Evolutionary conservation across 2,888 invertebrate species (phyloP).

Genomic region (Mythimna vitellina): DNA sequence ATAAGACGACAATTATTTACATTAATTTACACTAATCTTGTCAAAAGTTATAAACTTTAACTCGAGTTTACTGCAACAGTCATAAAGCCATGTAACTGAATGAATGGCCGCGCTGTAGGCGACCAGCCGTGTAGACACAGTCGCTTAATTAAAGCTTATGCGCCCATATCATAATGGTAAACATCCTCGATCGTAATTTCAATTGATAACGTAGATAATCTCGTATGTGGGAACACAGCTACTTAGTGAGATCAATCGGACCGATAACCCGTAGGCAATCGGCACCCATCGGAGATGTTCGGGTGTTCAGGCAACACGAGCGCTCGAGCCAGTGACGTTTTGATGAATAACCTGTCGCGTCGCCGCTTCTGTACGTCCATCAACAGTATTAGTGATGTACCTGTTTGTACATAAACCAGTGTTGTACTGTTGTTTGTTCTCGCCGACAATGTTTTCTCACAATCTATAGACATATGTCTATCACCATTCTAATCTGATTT

Average conservation of each 20-base stretch:
- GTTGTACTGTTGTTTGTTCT: slow-evolving; percentile 50
- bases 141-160: slow-evolving; percentile 53
- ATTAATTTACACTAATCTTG: slow-evolving; percentile 20
- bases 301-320: slow-evolving; percentile 65
- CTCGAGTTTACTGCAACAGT: slow-evolving; percentile 31
- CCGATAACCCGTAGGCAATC: slow-evolving; percentile 71
- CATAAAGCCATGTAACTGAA: slow-evolving; percentile 36
- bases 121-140: slow-evolving; percentile 37
- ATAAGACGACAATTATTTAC: neutral
- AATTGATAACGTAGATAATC: slow-evolving; percentile 56
- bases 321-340: slow-evolving; percentile 69
- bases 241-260: slow-evolving; percentile 75
- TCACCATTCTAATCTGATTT: slow-evolving; percentile 65
- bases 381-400: slow-evolving; percentile 57
- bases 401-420: slow-evolving; percentile 35
- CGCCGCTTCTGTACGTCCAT: slow-evolving; percentile 81
- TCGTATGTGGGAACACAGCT: slow-evolving; percentile 67
- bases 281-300: slow-evolving; percentile 67
- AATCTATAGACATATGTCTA: slow-evolving; percentile 6
- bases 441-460: slow-evolving; percentile 53
- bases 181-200: slow-evolving; percentile 54
- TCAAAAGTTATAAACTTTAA: slow-evolving; percentile 5
- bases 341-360: slow-evolving; percentile 83
- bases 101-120: slow-evolving; percentile 28
- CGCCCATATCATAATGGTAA: slow-evolving; percentile 40